Base-by-base conservation (phyloP, 2,888 invertebrate genomes). In the Dichetophora obliterata region DNA sequence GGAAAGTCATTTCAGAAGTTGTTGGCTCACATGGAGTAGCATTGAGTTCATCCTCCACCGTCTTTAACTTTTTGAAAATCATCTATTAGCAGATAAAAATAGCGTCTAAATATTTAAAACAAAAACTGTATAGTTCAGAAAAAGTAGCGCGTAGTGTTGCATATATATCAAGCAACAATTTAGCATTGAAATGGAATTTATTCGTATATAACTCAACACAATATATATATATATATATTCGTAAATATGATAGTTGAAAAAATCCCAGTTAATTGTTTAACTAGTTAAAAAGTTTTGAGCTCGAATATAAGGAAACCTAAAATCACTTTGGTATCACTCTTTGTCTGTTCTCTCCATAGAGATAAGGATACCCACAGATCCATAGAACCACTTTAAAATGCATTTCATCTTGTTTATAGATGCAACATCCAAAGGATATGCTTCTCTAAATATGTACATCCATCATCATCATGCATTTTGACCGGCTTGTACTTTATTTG, bases 131-230 rank as follows among this genome's bases (percentile, higher is more conserved):
- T 57, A 59, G 24, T 59, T 24, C 9, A 59, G 8, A 24, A 24
- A 24, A 27, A 59, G 59, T 24, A 19, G 22, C 59, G 59, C 59
- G 59, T 59, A 59, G 59, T 59, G 59, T 59, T 59, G 59, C 59
- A 11, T 59, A 27, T 59, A 14, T 27, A 19, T 43, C 9, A 24
- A 24, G 59, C 59, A 59, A 1, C 59, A 59, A 54, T 59, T 59
- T 27, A 19, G 22, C 27, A 59, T 59, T 59, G 4, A 59, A 27
- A 22, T n/a, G 22, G 11, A 57, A 24, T 27, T 59, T 27, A 24
- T 27, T 59, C 59, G 11, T 14, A 59, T 24, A 24, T 59, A 43
- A 6, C 11, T 43, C 43, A 43, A 43, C 14, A 59, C 14, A 11
- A 59, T 6, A 54, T 22, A 19, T 54, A 54, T 9, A 1, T 27